These are phyloP conservation scores for Nothobranchius furzeri DNA, from an alignment of 2,113 vertebrate species.

Conservation along the genomic window DNA sequence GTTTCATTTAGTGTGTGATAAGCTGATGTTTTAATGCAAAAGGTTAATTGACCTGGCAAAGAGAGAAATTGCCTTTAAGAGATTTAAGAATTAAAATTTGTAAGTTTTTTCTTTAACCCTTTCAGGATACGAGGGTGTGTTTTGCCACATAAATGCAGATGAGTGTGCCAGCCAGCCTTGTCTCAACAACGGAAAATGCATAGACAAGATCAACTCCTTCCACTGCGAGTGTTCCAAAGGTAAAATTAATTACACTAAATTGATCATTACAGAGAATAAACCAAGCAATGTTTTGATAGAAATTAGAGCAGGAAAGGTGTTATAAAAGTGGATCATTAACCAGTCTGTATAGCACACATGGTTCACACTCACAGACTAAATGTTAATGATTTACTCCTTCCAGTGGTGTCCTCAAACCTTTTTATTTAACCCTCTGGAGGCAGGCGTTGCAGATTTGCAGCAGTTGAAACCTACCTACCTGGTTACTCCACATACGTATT, in stretches of 20 bases:
- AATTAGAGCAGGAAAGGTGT: slow-evolving; percentile 7
- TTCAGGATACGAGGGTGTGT: slow-evolving; percentile 91
- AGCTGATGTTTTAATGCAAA: too few relatives aligned
- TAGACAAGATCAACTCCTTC: slow-evolving; percentile 96
- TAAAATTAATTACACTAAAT: slow-evolving; percentile 55
- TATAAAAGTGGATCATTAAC: slow-evolving; percentile 52
- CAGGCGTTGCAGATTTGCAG: too few relatives aligned
- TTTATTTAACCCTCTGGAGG: not conserved
- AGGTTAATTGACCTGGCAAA: not conserved
- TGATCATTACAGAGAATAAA: not conserved
- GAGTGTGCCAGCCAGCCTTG: slow-evolving; percentile 94
- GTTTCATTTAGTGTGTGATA: too few relatives aligned
- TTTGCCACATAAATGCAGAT: slow-evolving; percentile 92
- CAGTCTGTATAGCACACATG: slow-evolving; percentile 15
- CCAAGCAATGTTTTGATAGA: not conserved
- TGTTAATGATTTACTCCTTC: slow-evolving; percentile 52
- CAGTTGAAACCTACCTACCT: too few relatives aligned
- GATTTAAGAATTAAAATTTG: not conserved
- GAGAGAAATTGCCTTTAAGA: not conserved
- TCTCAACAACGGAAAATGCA: slow-evolving; percentile 89
- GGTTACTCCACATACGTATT: too few relatives aligned
- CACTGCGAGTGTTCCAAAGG: slow-evolving; percentile 92
- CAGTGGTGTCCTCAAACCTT: slow-evolving; percentile 13
- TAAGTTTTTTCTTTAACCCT: not conserved
- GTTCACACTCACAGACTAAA: slow-evolving; percentile 14